Conservation (phyloP, 2,797 vertebrate species). For the Oophaga sylvatica region DNA sequence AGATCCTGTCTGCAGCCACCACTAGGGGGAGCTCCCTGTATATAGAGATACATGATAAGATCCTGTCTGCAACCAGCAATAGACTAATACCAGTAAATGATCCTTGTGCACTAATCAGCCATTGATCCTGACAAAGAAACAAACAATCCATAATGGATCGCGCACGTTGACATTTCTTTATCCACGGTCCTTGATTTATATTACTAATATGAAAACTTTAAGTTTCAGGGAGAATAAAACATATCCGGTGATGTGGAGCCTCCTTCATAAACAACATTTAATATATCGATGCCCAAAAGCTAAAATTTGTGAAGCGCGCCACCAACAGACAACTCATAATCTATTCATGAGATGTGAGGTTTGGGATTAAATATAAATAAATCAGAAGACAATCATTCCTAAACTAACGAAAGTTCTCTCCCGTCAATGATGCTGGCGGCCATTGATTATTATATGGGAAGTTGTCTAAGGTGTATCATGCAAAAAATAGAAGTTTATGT, state of each 20-base stretch:
- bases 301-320: background rate
- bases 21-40: too few species aligned
- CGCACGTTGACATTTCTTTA: too few species aligned
- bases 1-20: too few species aligned
- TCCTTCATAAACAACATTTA: background rate
- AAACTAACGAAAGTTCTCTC: background rate
- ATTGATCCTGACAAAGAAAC: background rate
- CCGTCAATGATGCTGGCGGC: background rate
- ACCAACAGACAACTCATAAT: background rate
- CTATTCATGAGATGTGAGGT: background rate
- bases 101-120: background rate
- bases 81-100: background rate
- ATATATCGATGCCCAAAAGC: constrained; percentile 22
- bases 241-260: background rate
- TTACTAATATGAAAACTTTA: constrained; percentile 1
- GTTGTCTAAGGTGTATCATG: background rate
- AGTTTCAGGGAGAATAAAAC: too few species aligned
- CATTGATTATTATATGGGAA: background rate
- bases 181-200: background rate
- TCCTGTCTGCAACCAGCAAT: too few species aligned
- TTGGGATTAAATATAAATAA: constrained; percentile 21
- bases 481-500: background rate
- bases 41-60: too few species aligned
- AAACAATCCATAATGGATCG: background rate
- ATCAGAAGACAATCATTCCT: background rate